Conservation (phyloP, 64 coral and sea anemone species). For the Porites lutea region DNA sequence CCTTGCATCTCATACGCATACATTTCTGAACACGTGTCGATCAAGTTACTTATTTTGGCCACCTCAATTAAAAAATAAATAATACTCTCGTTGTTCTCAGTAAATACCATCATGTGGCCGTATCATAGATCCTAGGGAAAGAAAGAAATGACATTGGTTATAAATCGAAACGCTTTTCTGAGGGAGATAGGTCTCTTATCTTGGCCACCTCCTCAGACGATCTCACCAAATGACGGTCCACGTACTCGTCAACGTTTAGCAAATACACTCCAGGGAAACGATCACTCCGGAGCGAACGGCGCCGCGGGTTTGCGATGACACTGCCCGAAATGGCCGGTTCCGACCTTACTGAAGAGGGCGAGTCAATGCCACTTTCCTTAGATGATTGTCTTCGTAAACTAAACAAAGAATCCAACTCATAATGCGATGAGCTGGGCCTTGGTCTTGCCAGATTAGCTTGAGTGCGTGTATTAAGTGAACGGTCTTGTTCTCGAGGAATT, state of each 20-base stretch:
- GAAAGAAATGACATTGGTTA: neutral
- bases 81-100: no score
- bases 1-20: no score
- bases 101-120: no score
- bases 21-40: no score
- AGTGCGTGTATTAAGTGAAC: neutral
- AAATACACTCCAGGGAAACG: conserved; percentile 72
- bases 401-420: neutral
- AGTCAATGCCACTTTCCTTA: conserved; percentile 39
- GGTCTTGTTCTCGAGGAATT: conserved; percentile 37
- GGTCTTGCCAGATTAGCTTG: neutral
- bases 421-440: neutral
- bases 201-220: conserved; percentile 82
- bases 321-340: conserved; percentile 5
- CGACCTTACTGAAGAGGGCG: conserved; percentile 25
- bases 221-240: conserved; percentile 83
- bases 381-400: neutral
- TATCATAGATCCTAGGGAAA: no score
- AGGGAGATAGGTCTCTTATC: conserved; percentile 81
- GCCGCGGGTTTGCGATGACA: neutral
- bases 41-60: no score
- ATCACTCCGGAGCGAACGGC: conserved; percentile 39
- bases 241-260: conserved; percentile 85
- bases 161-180: conserved; percentile 76
- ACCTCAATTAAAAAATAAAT: no score